Evolutionary conservation across 2,888 invertebrate genomes (phyloP).

Genomic region (Ophraella communa): DNA sequence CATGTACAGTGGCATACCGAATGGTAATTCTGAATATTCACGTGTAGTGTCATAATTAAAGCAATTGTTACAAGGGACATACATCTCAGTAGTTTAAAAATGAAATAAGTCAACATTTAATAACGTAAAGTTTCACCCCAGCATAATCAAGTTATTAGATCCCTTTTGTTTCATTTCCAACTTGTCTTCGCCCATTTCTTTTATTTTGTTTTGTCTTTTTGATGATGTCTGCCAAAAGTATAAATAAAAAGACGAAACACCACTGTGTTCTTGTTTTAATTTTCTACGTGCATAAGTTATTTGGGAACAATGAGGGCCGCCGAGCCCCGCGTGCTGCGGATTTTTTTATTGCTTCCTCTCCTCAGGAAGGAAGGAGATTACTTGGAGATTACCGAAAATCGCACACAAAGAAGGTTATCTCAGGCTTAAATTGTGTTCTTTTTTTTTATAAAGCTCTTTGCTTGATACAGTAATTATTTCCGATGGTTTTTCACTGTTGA

Average conservation of each 20-base stretch:
- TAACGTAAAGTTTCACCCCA: too few relatives aligned
- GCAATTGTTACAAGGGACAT: too few relatives aligned
- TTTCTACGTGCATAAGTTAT: constrained; percentile 26
- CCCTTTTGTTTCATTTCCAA: neutral
- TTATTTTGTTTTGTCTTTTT: too few relatives aligned
- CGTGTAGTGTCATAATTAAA: too few relatives aligned
- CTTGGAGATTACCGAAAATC: constrained; percentile 22
- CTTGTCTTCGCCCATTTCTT: too few relatives aligned
- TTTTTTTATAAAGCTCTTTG: neutral
- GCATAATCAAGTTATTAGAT: too few relatives aligned
- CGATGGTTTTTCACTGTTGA: neutral
- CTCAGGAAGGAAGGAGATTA: constrained; percentile 23
- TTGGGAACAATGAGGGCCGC: constrained; percentile 16
- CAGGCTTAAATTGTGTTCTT: neutral
- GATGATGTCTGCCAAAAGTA: neutral
- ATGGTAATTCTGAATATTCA: neutral
- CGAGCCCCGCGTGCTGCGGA: constrained; percentile 4
- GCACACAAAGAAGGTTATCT: constrained; percentile 16
- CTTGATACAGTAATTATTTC: constrained; percentile 6
- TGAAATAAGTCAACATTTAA: too few relatives aligned
- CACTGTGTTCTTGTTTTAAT: constrained; percentile 23
- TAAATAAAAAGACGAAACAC: neutral
- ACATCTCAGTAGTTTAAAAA: too few relatives aligned
- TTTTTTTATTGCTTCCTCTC: constrained; percentile 23
- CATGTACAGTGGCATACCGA: neutral